phyloP scores from a whole-genome alignment of 2,888 invertebrate species.

The Melanotus villosus region DNA sequence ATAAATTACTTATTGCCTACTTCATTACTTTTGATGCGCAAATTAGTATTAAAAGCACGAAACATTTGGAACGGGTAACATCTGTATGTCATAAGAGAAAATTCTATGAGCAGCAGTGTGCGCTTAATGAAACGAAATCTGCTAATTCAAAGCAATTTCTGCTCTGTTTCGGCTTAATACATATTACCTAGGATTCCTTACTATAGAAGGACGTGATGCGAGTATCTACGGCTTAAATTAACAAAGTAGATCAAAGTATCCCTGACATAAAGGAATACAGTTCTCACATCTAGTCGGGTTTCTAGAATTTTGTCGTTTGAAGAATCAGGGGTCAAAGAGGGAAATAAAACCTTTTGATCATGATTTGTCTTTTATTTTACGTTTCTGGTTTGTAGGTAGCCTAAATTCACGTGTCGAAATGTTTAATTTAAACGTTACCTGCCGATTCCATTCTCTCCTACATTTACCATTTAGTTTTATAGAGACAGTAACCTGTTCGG shows the following conservation, averaged over 20 bases:
- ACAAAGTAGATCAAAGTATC: background rate
- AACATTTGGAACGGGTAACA: background rate
- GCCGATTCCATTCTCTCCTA: too few relatives aligned
- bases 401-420: too few relatives aligned
- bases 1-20: too few relatives aligned
- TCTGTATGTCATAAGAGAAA: slow-evolving; percentile 21
- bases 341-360: too few relatives aligned
- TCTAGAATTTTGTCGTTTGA: too few relatives aligned
- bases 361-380: too few relatives aligned
- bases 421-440: too few relatives aligned
- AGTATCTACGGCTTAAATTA: slow-evolving; percentile 15
- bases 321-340: too few relatives aligned
- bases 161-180: slow-evolving; percentile 26
- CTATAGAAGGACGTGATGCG: slow-evolving; percentile 18
- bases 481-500: too few relatives aligned
- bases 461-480: too few relatives aligned
- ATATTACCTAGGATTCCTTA: slow-evolving; percentile 21
- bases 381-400: too few relatives aligned
- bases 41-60: slow-evolving; percentile 20
- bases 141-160: slow-evolving; percentile 27
- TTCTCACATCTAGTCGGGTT: background rate
- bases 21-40: background rate
- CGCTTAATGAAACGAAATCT: slow-evolving; percentile 30
- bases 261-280: background rate
- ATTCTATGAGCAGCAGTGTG: slow-evolving; percentile 4